Evolutionary conservation across 2,888 invertebrate species (phyloP).

Genomic region (Drosophila prolongata): DNA sequence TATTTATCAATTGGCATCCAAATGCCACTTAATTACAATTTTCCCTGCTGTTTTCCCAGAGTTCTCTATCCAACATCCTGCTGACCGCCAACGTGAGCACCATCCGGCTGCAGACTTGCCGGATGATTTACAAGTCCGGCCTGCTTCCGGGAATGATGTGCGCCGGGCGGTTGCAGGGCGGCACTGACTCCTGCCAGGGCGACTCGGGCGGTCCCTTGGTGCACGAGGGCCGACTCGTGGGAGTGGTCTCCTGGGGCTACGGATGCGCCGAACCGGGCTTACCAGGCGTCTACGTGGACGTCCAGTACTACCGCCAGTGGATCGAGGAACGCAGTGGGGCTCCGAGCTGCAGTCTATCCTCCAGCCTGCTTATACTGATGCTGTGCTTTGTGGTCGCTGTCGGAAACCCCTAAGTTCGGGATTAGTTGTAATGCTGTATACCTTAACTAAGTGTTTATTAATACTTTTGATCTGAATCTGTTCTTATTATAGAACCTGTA

Average conservation of each 20-base stretch:
- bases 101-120: conserved; percentile 63
- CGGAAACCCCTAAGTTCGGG: neutral
- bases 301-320: conserved; percentile 79
- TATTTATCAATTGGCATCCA: too few species aligned
- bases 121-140: conserved; percentile 54
- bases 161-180: conserved; percentile 77
- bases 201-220: conserved; percentile 82
- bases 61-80: conserved; percentile 65
- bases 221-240: conserved; percentile 72
- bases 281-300: conserved; percentile 80
- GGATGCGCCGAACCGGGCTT: conserved; percentile 74
- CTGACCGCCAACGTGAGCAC: conserved; percentile 76
- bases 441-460: neutral
- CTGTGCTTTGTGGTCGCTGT: neutral
- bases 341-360: neutral
- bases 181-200: conserved; percentile 81
- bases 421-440: neutral
- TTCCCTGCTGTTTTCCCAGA: conserved; percentile 29
- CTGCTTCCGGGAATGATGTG: conserved; percentile 80
- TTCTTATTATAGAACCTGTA: too few species aligned
- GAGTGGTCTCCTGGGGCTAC: conserved; percentile 82
- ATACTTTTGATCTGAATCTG: neutral
- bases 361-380: neutral
- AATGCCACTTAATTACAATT: too few species aligned
- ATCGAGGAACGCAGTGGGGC: conserved; percentile 70